A percentile compares a stretch with the other conserved stretches of the same genome.
Conservation (phyloP, 2,797 vertebrate genomes). For the Hemitrygon akajei region DNA sequence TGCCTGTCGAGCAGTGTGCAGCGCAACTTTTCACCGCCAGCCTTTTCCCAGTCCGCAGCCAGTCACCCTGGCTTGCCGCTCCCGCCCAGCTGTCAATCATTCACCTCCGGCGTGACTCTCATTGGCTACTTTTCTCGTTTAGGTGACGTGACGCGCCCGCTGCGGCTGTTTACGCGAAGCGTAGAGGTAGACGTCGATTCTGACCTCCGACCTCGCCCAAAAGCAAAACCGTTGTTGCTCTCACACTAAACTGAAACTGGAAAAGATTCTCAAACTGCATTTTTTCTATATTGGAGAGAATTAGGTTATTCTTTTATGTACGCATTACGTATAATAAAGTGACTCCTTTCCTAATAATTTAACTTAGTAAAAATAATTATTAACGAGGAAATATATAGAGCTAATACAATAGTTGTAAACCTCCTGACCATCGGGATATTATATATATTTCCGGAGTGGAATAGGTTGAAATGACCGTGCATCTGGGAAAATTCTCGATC, state of each 20-base stretch:
- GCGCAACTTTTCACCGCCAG: constrained; percentile 2
- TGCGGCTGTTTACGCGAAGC: neutral
- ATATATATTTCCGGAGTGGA: neutral
- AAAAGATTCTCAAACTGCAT: neutral
- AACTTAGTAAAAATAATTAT: neutral
- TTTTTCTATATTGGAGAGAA: neutral
- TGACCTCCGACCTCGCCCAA: neutral
- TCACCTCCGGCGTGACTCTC: neutral
- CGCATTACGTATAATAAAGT: neutral
- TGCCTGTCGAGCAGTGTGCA: neutral
- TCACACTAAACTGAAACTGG: neutral
- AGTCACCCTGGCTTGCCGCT: neutral
- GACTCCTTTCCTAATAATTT: neutral
- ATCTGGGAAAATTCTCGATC: neutral
- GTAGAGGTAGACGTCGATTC: neutral
- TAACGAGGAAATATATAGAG: neutral
- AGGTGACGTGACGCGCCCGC: neutral
- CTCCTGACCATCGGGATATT: neutral
- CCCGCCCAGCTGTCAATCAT: constrained; percentile 34
- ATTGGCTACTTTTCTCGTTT: neutral
- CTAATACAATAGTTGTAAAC: neutral
- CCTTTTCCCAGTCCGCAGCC: constrained; percentile 25
- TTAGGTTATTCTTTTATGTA: neutral
- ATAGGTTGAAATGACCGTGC: neutral
- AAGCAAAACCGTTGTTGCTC: neutral